Evolutionary conservation across 2,888 invertebrate genomes (phyloP), one percentile per base, ranked within the genome.

Genomic region (Carcina quercana): DNA sequence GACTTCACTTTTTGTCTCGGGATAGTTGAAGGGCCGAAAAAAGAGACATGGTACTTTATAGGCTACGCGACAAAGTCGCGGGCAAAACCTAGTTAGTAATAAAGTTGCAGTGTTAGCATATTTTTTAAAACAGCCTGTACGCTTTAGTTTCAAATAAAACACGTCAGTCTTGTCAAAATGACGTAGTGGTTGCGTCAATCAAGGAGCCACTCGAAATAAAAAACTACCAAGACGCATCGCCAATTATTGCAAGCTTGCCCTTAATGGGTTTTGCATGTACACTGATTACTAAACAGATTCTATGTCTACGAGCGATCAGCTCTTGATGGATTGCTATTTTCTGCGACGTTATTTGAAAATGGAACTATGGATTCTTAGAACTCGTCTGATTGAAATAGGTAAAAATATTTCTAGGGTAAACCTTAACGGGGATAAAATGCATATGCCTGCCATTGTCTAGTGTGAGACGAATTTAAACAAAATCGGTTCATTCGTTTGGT

Each of bases 201-300:
- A 82, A 53, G 43, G 45, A 53, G 59, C 58, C 62, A 61, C 61
- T 56, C 47, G 56, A 53, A 59, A 56, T 64, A 71, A 68, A 73
- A 78, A 78, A 74, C 54, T 61, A n/a, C n/a, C n/a, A n/a, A n/a
- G n/a, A 63, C 62, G 51, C 50, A 48, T 60, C 62, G 68, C 73
- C 73, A 79, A 80, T 83, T 75, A 79, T 71, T 70, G 61, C 63
- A 53, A 54, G 62, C 69, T 64, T 56, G 50, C 65, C 73, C 69
- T 67, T 83, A 82, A 82, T 83, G 78, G 80, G 53, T 79, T 79
- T 82, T 73, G 57, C 74, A 50, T 74, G 79, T 76, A 62, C 42
- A 43, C 59, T 56, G 69, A 68, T 76, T 70, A 61, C 58, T 49
- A 53, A 62, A 59, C 52, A 59, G 65, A 55, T 66, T 53, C 30